Evolutionary conservation across 2,888 invertebrate genomes (phyloP).

Genomic region (Tipula confusa): DNA sequence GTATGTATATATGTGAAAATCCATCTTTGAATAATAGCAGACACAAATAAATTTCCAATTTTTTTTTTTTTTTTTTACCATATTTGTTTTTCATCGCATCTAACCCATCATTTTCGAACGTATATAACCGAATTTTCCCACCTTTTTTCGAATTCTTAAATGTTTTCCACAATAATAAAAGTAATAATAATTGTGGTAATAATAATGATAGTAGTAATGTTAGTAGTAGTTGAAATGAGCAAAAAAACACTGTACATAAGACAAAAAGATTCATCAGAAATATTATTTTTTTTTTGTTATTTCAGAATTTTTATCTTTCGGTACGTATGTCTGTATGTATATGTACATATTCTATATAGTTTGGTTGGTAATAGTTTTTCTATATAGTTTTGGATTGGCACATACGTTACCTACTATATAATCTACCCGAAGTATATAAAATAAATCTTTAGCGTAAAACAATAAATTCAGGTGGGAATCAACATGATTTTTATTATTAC

Average conservation of each 20-base stretch:
- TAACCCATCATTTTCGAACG: neutral
- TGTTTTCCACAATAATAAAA: neutral
- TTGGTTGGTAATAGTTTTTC: neutral
- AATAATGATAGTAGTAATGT: neutral
- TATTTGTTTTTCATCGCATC: conserved; percentile 15
- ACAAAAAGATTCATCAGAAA: neutral
- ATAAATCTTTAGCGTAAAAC: neutral
- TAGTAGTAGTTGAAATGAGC: neutral
- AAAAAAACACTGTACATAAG: neutral
- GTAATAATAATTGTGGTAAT: neutral
- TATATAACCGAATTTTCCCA: neutral
- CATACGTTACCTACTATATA: neutral
- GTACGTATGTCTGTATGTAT: neutral
- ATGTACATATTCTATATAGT: neutral
- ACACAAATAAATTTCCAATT: neutral
- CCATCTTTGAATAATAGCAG: neutral
- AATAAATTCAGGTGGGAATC: conserved; percentile 25
- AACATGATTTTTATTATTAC: conserved; percentile 9
- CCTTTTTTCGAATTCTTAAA: neutral
- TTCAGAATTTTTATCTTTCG: neutral
- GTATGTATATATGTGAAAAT: too few species aligned
- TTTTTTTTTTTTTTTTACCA: too few species aligned
- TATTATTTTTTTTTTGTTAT: neutral
- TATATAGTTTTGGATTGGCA: neutral
- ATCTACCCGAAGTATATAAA: neutral